A percentile compares a stretch with the other conserved stretches of the same genome.
These are phyloP conservation scores for Cottoperca gobio DNA, from an alignment of 2,797 vertebrate species.

Conservation along the genomic window DNA sequence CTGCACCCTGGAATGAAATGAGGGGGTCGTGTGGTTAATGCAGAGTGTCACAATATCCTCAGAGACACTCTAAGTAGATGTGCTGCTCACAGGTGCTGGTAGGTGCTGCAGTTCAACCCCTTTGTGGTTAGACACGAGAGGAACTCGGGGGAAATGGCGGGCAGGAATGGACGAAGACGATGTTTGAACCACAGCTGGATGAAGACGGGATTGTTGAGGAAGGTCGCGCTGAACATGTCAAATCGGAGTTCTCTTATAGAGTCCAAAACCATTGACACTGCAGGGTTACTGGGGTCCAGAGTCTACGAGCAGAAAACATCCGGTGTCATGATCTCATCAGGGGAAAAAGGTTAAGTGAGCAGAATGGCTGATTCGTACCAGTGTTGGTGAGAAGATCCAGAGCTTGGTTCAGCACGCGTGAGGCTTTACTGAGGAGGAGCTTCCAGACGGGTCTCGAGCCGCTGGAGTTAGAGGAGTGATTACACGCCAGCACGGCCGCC, in stretches of 20 bases:
- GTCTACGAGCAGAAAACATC: slow-evolving; percentile 45
- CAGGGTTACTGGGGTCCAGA: slow-evolving; percentile 46
- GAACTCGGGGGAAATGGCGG: slow-evolving; percentile 66
- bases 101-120: slow-evolving; percentile 71
- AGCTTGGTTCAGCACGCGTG: slow-evolving; percentile 64
- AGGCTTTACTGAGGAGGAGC: slow-evolving; percentile 70
- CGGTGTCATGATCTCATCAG: background rate
- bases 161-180: slow-evolving; percentile 76
- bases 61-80: too few relatives aligned
- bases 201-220: slow-evolving; percentile 47
- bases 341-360: background rate
- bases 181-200: slow-evolving; percentile 72
- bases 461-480: slow-evolving; percentile 23
- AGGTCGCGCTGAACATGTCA: slow-evolving; percentile 42
- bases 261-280: slow-evolving; percentile 65
- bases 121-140: slow-evolving; percentile 72
- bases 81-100: slow-evolving; percentile 73
- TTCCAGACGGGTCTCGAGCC: slow-evolving; percentile 68
- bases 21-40: background rate
- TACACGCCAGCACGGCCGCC: slow-evolving; percentile 64
- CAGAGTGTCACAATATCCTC: background rate
- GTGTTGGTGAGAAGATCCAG: slow-evolving; percentile 70
- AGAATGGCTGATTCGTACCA: slow-evolving; percentile 48
- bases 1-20: slow-evolving; percentile 56
- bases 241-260: slow-evolving; percentile 71